Evolutionary conservation across 2,888 invertebrate genomes (phyloP), one percentile per base, ranked within the genome.

Genomic region (Drosophila paramelanica): DNA sequence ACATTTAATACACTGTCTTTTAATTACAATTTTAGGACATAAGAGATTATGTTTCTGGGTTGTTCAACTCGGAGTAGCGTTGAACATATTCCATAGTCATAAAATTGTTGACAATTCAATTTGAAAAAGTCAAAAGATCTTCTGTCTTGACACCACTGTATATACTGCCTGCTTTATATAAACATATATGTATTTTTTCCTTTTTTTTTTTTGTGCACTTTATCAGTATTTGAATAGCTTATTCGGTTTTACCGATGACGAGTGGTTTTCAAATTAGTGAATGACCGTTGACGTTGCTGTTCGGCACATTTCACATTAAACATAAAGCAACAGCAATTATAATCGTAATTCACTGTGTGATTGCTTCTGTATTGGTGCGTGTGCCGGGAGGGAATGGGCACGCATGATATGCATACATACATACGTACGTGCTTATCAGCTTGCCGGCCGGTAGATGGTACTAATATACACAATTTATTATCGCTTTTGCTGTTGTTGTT

Each of bases 361-460:
- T n/a, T 50, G 33, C 10, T 17, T 46, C 39, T 39, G 13, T 46
- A n/a, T 51, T 39, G 38, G 43, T 59, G 60, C 33, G 38, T 31
- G 45, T 52, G 25, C 49, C 14, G 27, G 39, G 27, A 8, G 23
- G 10, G 38, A 38, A 17, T 23, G 39, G 20, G 3, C 27, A 20
- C 53, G 42, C 13, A 27, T 31, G 50, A 27, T 7, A 27, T 27
- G 4, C 4, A 23, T 33, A 3, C 8, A 31, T 31, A 33, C 36
- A 36, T 36, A 13, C 4, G 50, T 67, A 70, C 69, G 71, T 71
- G 80, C 78, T 82, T 84, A 88, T 88, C 89, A 73, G 68, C 47
- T 67, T 67, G 64, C 89, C 89, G 87, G 88, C 85, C 87, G 85
- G 88, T 77, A 64, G 80, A 73, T 70, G 74, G 58, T 67, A 77